Conservation (phyloP, 2,113 vertebrate genomes). For the Clarias magur region DNA sequence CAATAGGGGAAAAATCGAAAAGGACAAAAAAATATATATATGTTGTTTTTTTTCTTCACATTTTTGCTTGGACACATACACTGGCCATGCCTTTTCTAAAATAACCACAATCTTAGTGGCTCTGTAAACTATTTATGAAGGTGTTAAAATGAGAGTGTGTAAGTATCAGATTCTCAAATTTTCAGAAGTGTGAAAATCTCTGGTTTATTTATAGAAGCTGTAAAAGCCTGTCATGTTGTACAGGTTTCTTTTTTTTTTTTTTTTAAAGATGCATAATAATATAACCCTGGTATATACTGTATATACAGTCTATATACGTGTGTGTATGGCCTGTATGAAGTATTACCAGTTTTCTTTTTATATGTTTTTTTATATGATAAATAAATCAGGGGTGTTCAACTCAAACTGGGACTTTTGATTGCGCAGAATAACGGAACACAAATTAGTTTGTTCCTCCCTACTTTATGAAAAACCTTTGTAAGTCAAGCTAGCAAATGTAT, state of each 20-base stretch:
- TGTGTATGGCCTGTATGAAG: not conserved
- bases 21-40: too few species aligned
- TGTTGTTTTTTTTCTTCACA: too few species aligned
- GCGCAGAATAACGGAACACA: too few species aligned
- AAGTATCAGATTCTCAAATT: not conserved
- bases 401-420: too few species aligned
- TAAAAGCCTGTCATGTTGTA: not conserved
- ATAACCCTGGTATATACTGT: too few species aligned
- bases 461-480: too few species aligned
- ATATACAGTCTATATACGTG: too few species aligned
- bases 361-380: too few species aligned
- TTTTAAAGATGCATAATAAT: not conserved
- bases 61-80: too few species aligned
- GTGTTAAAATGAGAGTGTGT: not conserved
- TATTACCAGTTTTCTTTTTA: not conserved
- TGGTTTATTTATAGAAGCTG: not conserved
- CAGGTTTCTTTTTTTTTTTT: not conserved
- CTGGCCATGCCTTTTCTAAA: too few species aligned
- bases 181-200: conserved; percentile 11
- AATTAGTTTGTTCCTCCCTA: not conserved
- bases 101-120: not conserved
- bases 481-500: not conserved
- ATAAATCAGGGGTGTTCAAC: too few species aligned
- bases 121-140: not conserved
- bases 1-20: too few species aligned